phyloP scores from a whole-genome alignment of 2,888 invertebrate species.

The Diaperis boleti region DNA sequence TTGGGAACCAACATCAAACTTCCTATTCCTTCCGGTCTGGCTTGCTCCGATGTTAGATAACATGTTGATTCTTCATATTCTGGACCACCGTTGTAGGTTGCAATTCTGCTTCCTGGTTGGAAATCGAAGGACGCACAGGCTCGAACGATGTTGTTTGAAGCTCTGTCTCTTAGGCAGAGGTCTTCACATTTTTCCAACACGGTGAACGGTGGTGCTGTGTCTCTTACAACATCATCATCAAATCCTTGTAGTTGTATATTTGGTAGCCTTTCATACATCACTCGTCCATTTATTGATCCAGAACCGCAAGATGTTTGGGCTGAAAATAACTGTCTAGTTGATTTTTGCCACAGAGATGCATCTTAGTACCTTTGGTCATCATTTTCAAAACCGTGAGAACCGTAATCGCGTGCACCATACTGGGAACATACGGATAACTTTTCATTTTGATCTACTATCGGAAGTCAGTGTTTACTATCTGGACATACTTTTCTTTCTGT shows the following conservation, averaged over 20 bases:
- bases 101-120: conserved; percentile 88
- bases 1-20: conserved; percentile 90
- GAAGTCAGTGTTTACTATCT: conserved; percentile 58
- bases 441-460: conserved; percentile 69
- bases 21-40: conserved; percentile 89
- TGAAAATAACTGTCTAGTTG: conserved; percentile 58
- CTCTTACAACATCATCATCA: conserved; percentile 89
- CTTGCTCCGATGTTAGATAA: conserved; percentile 86
- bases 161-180: conserved; percentile 84
- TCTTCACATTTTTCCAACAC: conserved; percentile 89
- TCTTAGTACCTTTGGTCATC: conserved; percentile 78
- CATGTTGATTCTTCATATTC: conserved; percentile 92
- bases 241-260: conserved; percentile 91
- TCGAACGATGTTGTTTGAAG: conserved; percentile 83
- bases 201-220: conserved; percentile 86
- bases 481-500: conserved; percentile 63
- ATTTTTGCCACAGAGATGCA: neutral
- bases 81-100: conserved; percentile 82
- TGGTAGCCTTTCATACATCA: conserved; percentile 89
- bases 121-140: conserved; percentile 92
- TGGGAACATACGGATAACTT: conserved; percentile 71
- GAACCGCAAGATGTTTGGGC: conserved; percentile 93
- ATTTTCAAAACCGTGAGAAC: conserved; percentile 86
- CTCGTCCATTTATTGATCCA: conserved; percentile 80
- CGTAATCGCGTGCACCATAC: conserved; percentile 87